Evolutionary conservation across 2,113 vertebrate genomes (phyloP).

Genomic region (Takifugu bimaculatus): DNA sequence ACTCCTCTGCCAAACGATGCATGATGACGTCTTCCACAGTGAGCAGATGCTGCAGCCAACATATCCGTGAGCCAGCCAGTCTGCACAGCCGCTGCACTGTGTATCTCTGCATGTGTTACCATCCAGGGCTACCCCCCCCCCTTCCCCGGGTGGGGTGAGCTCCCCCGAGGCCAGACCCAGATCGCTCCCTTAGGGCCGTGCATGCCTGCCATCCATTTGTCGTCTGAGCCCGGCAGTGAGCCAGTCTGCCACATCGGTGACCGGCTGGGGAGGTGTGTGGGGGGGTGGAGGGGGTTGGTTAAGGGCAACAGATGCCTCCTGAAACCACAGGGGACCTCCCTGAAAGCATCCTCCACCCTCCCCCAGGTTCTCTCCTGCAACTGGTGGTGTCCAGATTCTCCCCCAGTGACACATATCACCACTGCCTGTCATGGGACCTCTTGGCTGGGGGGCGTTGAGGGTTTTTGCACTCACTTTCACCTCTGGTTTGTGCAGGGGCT

Average conservation of each 20-base stretch:
- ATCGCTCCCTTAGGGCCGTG: slow-evolving; percentile 42
- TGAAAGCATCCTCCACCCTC: slow-evolving; percentile 83
- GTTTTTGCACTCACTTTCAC: slow-evolving; percentile 21
- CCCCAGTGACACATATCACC: slow-evolving; percentile 44
- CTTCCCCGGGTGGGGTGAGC: slow-evolving; percentile 29
- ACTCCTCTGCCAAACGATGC: background rate
- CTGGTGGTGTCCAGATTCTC: slow-evolving; percentile 57
- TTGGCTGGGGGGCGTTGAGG: background rate
- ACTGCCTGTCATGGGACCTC: slow-evolving; percentile 40
- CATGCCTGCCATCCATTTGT: slow-evolving; percentile 53
- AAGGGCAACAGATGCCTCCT: slow-evolving; percentile 94
- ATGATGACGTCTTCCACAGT: slow-evolving; percentile 3
- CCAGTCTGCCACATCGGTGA: slow-evolving; percentile 41
- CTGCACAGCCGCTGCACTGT: slow-evolving; percentile 22
- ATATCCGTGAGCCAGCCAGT: slow-evolving; percentile 51
- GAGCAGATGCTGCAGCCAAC: slow-evolving; percentile 64
- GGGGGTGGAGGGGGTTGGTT: slow-evolving; percentile 63
- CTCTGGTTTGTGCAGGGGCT: slow-evolving; percentile 14
- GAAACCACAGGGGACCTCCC: slow-evolving; percentile 86
- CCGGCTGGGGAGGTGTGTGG: slow-evolving; percentile 32
- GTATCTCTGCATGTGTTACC: slow-evolving; percentile 30
- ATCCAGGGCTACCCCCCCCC: slow-evolving; percentile 40
- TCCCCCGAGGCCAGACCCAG: slow-evolving; percentile 59
- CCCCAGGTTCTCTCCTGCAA: slow-evolving; percentile 42
- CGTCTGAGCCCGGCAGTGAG: slow-evolving; percentile 31